phyloP scores from a whole-genome alignment of 2,888 invertebrate species.

The Orchesella flavescens region DNA sequence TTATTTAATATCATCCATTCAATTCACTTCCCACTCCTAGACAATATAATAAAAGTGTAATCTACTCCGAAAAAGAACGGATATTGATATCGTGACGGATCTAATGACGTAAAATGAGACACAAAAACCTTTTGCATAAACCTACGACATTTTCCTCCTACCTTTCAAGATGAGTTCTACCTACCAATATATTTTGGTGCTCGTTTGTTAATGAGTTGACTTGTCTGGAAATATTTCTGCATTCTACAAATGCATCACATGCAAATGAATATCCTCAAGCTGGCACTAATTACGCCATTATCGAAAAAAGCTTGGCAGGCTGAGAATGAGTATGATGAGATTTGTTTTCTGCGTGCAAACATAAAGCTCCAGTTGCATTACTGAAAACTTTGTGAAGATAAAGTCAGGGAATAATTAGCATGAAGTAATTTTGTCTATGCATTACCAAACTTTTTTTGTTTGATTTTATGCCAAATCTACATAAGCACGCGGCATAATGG shows the following conservation, averaged over 20 bases:
- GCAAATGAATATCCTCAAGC: not conserved
- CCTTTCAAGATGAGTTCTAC: too few relatives aligned
- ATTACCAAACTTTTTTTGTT: too few relatives aligned
- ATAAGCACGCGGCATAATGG: too few relatives aligned
- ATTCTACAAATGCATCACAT: too few relatives aligned
- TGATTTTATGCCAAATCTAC: too few relatives aligned
- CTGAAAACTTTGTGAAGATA: not conserved
- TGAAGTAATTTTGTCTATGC: not conserved
- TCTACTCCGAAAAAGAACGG: not conserved
- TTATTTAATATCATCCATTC: not conserved
- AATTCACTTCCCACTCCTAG: too few relatives aligned
- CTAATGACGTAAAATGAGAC: not conserved
- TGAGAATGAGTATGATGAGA: not conserved
- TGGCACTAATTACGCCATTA: not conserved
- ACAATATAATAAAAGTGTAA: too few relatives aligned
- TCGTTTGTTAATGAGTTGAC: not conserved
- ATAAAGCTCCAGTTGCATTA: not conserved
- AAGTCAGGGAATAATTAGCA: not conserved
- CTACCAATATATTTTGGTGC: too few relatives aligned
- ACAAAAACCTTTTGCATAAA: not conserved
- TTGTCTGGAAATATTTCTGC: not conserved
- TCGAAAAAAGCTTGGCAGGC: not conserved
- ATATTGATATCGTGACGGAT: not conserved
- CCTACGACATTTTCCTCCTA: too few relatives aligned
- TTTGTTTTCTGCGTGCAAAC: not conserved